Conservation (phyloP, 2,888 invertebrate species). For the Cyaniris semiargus region DNA sequence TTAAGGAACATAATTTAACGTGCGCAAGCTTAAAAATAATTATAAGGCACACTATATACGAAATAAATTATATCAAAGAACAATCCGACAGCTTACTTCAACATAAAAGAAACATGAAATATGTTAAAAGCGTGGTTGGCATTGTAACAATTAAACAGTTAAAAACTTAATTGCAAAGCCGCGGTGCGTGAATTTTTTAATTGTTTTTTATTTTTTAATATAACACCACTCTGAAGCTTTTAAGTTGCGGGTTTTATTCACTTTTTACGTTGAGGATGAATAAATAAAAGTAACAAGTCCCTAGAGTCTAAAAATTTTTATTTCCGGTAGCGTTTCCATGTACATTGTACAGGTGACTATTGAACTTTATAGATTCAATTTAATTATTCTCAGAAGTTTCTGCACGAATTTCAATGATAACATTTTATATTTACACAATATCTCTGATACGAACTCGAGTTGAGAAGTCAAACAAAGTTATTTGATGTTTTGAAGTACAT, state of each 20-base stretch:
- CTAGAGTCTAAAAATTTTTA: background rate
- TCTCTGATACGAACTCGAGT: background rate
- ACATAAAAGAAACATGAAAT: constrained; percentile 23
- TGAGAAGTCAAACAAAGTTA: background rate
- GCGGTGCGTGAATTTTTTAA: constrained; percentile 12
- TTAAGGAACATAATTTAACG: no score
- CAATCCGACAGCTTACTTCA: background rate
- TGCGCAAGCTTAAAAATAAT: no score
- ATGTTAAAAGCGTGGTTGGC: constrained; percentile 10
- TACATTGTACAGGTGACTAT: background rate
- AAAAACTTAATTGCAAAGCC: constrained; percentile 23
- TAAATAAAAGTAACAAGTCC: background rate
- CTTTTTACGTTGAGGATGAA: background rate
- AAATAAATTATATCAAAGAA: background rate
- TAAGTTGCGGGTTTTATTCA: background rate
- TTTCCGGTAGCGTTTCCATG: background rate
- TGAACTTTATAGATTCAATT: background rate
- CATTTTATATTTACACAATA: background rate
- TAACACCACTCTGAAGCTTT: background rate
- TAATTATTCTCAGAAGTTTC: background rate
- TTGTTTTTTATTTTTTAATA: constrained; percentile 20
- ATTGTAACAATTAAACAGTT: constrained; percentile 20
- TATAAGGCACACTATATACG: background rate
- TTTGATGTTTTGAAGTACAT: constrained; percentile 11
- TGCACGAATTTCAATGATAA: background rate